Evolutionary conservation across 2,797 vertebrate genomes (phyloP).

Genomic region (Chaetodon trifasciatus): DNA sequence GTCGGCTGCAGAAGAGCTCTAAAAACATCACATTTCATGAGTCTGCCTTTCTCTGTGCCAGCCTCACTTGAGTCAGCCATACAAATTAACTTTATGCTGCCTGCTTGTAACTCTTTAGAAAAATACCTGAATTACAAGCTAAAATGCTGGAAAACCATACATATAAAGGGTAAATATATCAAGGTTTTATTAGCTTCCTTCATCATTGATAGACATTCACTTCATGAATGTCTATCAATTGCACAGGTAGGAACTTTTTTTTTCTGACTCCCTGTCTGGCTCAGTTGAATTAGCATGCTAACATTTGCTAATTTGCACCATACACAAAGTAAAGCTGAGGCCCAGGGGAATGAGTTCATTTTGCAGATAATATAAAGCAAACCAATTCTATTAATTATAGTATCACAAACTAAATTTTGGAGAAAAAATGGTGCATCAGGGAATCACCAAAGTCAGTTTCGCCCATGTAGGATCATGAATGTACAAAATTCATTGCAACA

Average conservation of each 20-base stretch:
- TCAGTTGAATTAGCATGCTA: too few relatives aligned
- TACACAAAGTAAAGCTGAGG: background rate
- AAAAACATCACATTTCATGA: constrained; percentile 10
- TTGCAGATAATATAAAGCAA: background rate
- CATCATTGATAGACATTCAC: background rate
- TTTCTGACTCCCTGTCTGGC: too few relatives aligned
- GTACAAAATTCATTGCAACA: too few relatives aligned
- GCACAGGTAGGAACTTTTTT: background rate
- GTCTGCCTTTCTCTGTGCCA: background rate
- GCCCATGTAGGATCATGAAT: too few relatives aligned
- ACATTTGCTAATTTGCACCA: background rate
- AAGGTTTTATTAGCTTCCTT: background rate
- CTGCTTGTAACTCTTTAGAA: background rate
- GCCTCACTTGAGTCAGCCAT: background rate
- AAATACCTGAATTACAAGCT: background rate
- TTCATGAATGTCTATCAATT: background rate
- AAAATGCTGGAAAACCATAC: background rate
- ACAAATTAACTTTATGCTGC: background rate
- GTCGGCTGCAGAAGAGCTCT: constrained; percentile 16
- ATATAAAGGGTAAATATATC: background rate
- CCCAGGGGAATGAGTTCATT: background rate
- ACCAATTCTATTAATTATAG: too few relatives aligned
- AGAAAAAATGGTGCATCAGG: background rate
- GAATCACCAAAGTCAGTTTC: background rate
- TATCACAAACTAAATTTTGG: background rate